phyloP scores from a whole-genome alignment of 2,113 vertebrate genomes.

The Solea solea region DNA sequence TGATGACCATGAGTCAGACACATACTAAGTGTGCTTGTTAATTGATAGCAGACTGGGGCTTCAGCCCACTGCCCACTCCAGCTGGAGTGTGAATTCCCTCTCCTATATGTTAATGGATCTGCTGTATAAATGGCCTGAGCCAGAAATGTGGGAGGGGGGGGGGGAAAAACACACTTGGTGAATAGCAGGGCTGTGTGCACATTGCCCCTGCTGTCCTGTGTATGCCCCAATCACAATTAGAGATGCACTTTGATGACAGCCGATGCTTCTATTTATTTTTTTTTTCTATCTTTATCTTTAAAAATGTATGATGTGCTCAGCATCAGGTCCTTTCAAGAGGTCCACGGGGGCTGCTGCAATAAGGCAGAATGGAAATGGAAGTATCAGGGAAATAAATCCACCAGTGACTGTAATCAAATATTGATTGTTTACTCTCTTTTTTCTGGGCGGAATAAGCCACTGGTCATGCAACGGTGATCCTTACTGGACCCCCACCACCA shows the following conservation, averaged over 20 bases:
- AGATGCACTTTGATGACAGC: constrained; percentile 73
- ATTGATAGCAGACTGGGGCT: constrained; percentile 71
- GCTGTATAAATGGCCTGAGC: constrained; percentile 51
- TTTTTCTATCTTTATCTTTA: constrained; percentile 46
- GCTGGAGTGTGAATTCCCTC: constrained; percentile 76
- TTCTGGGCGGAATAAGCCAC: constrained; percentile 54
- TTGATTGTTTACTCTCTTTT: constrained; percentile 61
- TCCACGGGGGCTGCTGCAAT: constrained; percentile 40
- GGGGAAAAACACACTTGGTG: constrained; percentile 16
- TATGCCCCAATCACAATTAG: constrained; percentile 62
- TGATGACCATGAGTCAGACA: constrained; percentile 60
- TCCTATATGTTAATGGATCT: constrained; percentile 73
- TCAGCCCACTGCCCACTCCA: constrained; percentile 68
- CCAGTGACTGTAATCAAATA: constrained; percentile 71
- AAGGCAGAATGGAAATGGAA: constrained; percentile 28
- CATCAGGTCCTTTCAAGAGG: constrained; percentile 46
- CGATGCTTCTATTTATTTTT: constrained; percentile 34
- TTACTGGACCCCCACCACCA: background rate
- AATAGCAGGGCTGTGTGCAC: constrained; percentile 38
- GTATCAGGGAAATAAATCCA: constrained; percentile 27
- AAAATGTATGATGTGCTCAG: constrained; percentile 70
- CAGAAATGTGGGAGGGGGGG: constrained; percentile 10
- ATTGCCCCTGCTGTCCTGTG: constrained; percentile 60
- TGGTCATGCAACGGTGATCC: constrained; percentile 44
- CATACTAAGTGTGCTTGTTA: constrained; percentile 76